Evolutionary conservation across 2,113 vertebrate species (phyloP), one percentile per base, ranked within the genome.

Genomic region (Cervus canadensis): DNA sequence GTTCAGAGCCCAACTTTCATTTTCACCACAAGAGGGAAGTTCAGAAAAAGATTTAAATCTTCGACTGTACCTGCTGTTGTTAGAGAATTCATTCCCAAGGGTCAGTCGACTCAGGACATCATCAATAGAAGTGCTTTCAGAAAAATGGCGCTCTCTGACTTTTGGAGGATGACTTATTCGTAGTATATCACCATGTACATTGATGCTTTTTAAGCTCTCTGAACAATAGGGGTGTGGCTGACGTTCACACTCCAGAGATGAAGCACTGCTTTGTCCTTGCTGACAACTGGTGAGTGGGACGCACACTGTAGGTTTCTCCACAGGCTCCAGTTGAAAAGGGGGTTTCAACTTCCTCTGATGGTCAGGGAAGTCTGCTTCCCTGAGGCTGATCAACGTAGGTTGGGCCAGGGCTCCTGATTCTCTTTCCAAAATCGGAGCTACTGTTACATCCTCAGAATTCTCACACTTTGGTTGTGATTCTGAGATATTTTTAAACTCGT

Each of bases 21-120:
- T 99, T 97, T 99, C 99, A 48, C 99, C 98, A 86, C 87, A 97
- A 26, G 98, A 97, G 88, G 98, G 89, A 62, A 99, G 96, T 96
- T 98, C 98, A 4, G 99, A 99, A 95, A 98, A 98, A 81, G 98
- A 99, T 83, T 97, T 98, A 88, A 98, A 98, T 59, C 98, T 98
- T 96, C 98, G 97, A 50, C 94, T 97, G 1, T 67, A 96, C 45
- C 95, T 92, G 3, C 83, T 26, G 0, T 67, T 59, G 54, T 48
- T 54, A 48, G 93, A 82, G 67, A 98, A 26, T 78, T 87, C 98
- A 86, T 96, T 96, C 50, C 93, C 95, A 0, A 87, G 97, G 92
- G 96, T 87, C 92, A 97, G 94, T 11, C 1, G 94, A 76, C 98
- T 94, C 0, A 56, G 89, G 57, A 94, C 78, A 28, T 97, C 96